These are phyloP conservation scores for Polypterus bichir DNA, from an alignment of 2,113 vertebrate species.

Conservation along the genomic window DNA sequence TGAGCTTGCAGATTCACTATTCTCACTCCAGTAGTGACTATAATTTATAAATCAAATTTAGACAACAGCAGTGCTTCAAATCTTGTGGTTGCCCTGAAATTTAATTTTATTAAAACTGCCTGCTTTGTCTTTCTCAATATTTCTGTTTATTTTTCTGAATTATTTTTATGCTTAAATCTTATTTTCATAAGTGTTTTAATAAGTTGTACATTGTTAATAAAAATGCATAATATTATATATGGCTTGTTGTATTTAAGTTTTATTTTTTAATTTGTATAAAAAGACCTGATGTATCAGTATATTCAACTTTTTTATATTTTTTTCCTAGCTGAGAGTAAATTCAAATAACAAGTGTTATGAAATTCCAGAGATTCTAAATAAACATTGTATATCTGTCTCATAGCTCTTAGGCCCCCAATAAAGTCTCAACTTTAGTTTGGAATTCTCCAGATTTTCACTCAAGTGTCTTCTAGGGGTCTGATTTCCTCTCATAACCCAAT, in stretches of 20 bases:
- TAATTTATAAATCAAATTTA: neutral
- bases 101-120: neutral
- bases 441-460: too few species aligned
- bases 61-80: neutral
- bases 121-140: neutral
- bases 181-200: neutral
- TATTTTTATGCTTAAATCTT: neutral
- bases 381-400: neutral
- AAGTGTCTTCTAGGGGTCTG: too few species aligned
- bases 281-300: neutral
- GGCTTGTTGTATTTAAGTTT: neutral
- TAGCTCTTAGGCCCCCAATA: too few species aligned
- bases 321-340: neutral
- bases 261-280: neutral
- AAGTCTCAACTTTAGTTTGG: too few species aligned
- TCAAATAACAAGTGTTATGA: neutral
- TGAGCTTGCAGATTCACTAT: neutral
- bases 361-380: neutral
- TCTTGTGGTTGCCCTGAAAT: neutral
- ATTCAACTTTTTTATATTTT: neutral
- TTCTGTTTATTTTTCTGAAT: neutral
- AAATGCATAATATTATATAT: neutral
- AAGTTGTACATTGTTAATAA: neutral
- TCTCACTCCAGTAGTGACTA: neutral
- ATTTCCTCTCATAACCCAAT: too few species aligned